phyloP scores from a whole-genome alignment of 1,140 invertebrate genomes.

The Helicoverpa armigera region DNA sequence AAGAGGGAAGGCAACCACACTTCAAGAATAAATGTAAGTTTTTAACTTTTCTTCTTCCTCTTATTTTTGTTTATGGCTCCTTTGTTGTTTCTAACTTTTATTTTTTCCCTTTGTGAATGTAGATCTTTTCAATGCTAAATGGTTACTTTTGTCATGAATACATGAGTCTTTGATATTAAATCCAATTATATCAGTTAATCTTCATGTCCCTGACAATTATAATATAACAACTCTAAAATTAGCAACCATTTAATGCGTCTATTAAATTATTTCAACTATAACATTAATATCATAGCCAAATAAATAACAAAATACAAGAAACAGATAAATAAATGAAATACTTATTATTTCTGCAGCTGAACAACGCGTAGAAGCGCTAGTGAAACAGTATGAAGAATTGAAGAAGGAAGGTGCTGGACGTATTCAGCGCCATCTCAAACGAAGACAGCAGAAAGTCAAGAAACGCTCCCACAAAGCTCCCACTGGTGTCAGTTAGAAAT shows the following conservation, averaged over 20 bases:
- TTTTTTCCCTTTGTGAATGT: too few species aligned
- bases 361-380: constrained; percentile 73
- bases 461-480: constrained; percentile 73
- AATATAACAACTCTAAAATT: not conserved
- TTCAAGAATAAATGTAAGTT: constrained; percentile 95
- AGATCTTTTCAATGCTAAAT: too few species aligned
- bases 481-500: constrained; percentile 60
- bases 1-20: constrained; percentile 89
- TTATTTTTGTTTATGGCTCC: too few species aligned
- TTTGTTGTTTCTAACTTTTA: too few species aligned
- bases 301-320: too few species aligned
- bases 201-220: not conserved
- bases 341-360: constrained; percentile 68
- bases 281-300: too few species aligned
- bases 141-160: too few species aligned
- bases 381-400: constrained; percentile 80
- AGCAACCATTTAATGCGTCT: not conserved
- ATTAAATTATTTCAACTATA: too few species aligned
- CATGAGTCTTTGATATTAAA: too few species aligned
- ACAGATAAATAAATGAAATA: not conserved
- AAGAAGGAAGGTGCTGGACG: constrained; percentile 77
- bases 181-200: not conserved
- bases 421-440: constrained; percentile 77
- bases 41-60: not conserved
- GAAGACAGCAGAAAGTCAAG: constrained; percentile 79